A percentile compares a stretch with the other conserved stretches of the same genome.
Conservation (phyloP, 2,797 vertebrate genomes). For the Siniperca obscura region DNA sequence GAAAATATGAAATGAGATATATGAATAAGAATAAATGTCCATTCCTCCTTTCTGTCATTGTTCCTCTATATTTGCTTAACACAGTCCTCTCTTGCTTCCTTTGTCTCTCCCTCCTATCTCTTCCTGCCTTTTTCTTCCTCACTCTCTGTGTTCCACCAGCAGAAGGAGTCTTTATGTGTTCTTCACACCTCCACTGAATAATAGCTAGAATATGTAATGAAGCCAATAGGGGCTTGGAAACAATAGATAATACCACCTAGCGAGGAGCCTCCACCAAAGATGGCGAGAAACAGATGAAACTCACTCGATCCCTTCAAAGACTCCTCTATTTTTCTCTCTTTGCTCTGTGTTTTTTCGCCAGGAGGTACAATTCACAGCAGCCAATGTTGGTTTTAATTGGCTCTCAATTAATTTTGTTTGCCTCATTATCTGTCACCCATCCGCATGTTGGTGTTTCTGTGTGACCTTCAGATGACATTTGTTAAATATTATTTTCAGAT, state of each 20-base stretch:
- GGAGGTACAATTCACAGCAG: constrained; percentile 37
- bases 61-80: constrained; percentile 1
- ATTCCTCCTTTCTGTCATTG: constrained; percentile 5
- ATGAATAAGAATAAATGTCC: neutral
- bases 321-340: constrained; percentile 10
- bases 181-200: constrained; percentile 56
- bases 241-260: constrained; percentile 60
- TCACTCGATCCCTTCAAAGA: constrained; percentile 24
- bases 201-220: constrained; percentile 73
- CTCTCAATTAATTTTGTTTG: constrained; percentile 61
- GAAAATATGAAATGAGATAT: constrained; percentile 3
- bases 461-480: constrained; percentile 51
- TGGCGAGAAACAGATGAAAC: constrained; percentile 56
- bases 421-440: constrained; percentile 53
- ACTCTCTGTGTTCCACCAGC: constrained; percentile 26
- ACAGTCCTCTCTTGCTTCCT: constrained; percentile 2
- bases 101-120: constrained; percentile 16
- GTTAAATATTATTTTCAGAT: constrained; percentile 32
- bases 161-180: constrained; percentile 58
- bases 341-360: constrained; percentile 13
- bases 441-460: constrained; percentile 20
- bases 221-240: constrained; percentile 67
- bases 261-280: constrained; percentile 51
- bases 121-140: neutral
- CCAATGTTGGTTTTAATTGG: constrained; percentile 62